phyloP scores from a whole-genome alignment of 2,888 invertebrate species.

The Cecidostiba fungosa region DNA sequence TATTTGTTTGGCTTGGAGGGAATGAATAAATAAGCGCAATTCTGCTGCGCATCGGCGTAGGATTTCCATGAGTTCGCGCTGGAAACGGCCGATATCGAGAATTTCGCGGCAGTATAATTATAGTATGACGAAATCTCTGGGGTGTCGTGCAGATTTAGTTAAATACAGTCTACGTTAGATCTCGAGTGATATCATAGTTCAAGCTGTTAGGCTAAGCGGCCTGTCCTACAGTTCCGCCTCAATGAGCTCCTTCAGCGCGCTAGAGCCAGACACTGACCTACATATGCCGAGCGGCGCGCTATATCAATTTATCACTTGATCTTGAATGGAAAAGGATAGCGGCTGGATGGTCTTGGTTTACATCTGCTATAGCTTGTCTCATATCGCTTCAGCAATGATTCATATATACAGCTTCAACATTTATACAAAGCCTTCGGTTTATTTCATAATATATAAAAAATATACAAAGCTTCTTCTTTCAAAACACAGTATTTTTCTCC shows the following conservation, averaged over 20 bases:
- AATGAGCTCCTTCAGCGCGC: neutral
- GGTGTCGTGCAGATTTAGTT: neutral
- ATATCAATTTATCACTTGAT: constrained; percentile 17
- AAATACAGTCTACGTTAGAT: neutral
- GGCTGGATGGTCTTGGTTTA: neutral
- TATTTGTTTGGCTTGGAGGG: neutral
- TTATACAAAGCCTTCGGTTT: too few relatives aligned
- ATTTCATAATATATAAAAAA: too few relatives aligned
- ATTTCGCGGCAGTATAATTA: too few relatives aligned
- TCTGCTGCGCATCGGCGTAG: neutral
- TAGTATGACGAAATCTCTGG: neutral
- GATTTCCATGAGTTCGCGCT: too few relatives aligned
- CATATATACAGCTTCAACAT: neutral
- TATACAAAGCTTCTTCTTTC: too few relatives aligned
- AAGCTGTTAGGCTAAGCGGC: neutral
- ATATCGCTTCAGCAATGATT: neutral
- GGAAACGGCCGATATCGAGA: too few relatives aligned
- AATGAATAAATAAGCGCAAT: neutral
- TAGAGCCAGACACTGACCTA: neutral
- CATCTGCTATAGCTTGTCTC: neutral
- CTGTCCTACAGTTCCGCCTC: neutral
- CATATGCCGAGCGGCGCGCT: neutral
- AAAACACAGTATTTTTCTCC: neutral
- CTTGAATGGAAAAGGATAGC: neutral
- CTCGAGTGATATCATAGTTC: neutral